Base-by-base conservation (phyloP, 2,888 invertebrate species). In the Meandrusa payeni region DNA sequence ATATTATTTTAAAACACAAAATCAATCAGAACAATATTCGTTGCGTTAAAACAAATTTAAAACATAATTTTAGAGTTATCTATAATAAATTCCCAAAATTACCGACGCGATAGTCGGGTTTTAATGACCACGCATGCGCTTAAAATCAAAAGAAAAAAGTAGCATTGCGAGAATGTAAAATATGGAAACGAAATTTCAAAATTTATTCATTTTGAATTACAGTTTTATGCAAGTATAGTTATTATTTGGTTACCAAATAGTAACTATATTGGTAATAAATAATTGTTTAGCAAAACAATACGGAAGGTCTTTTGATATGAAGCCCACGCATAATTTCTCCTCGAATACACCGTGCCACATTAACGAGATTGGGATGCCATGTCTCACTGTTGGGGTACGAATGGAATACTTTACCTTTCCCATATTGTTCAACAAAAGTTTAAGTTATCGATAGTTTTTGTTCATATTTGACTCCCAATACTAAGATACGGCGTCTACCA, bases 121-220 rank as follows among this genome's bases (percentile, higher is more conserved):
- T 51, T 54, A 53, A 45, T 46, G 59, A 46, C 40, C 49, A 51
- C 54, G 59, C 66, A 51, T 76, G 82, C 64, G 67, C 68, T 63
- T 55, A 59, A 71, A 69, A 66, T 73, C 74, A 80, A 67, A 77
- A 78, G 59, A 27, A 26, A 20, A 9, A 28, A 28, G 20, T 27
- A 19, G 28, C 24, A 5, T 28, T 48, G 41, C 41, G 28, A 11
- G 7, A n/a, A n/a, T 12, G 20, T 26, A 20, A 11, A 19, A 27
- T 19, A 26, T 17, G 2, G 3, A 9, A 24, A 24, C 9, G 7
- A 24, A 6, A 19, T 19, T 5, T 19, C 4, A 19, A 19, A 19
- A n/a, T n/a, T n/a, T n/a, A n/a, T n/a, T n/a, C n/a, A n/a, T n/a
- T n/a, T n/a, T n/a, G n/a, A n/a, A n/a, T n/a, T n/a, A n/a, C n/a